A percentile compares a stretch with the other conserved stretches of the same genome.
Conservation (phyloP, 2,113 vertebrate species). For the Dasyurus viverrinus region DNA sequence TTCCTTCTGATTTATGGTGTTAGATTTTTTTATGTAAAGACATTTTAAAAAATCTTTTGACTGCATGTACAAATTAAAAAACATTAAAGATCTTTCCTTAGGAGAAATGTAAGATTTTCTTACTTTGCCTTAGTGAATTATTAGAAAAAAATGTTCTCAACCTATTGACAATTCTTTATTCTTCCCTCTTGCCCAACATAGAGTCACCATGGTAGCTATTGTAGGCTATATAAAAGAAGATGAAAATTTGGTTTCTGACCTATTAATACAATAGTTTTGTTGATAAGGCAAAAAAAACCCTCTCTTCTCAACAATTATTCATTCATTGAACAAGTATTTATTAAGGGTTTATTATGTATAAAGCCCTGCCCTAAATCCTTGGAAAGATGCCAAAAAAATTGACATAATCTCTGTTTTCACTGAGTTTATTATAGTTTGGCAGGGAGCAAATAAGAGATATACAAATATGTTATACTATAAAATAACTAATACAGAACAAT, state of each 20-base stretch:
- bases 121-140: background rate
- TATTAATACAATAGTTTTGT: background rate
- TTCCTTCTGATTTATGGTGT: conserved; percentile 32
- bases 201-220: background rate
- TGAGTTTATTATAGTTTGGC: background rate
- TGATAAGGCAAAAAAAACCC: background rate
- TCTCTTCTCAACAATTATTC: background rate
- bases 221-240: background rate
- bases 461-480: background rate
- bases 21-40: conserved; percentile 66
- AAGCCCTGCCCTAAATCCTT: background rate
- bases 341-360: background rate
- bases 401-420: background rate
- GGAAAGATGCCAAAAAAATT: background rate
- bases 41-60: conserved; percentile 57
- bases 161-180: background rate
- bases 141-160: background rate
- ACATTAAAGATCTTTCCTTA: conserved; percentile 33
- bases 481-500: background rate
- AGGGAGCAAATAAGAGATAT: background rate
- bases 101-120: conserved; percentile 3
- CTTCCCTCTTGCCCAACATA: background rate
- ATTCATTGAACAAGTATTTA: background rate
- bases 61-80: conserved; percentile 60
- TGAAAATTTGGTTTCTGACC: background rate